These are phyloP conservation scores for Sandelia bainsii DNA, from an alignment of 2,797 vertebrate genomes.

Conservation along the genomic window DNA sequence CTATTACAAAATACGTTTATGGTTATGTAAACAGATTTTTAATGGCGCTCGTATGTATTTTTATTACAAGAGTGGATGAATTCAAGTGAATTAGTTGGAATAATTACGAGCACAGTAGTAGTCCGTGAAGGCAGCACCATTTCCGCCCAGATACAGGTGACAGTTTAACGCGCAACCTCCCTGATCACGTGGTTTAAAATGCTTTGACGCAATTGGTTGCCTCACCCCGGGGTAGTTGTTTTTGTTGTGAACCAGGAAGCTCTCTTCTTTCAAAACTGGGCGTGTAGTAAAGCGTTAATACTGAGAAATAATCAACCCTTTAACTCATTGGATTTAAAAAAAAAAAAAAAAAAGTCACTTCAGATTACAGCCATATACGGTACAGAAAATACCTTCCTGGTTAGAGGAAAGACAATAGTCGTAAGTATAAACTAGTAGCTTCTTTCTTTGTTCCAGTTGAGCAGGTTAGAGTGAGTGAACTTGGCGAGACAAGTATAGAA, in stretches of 20 bases:
- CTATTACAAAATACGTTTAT: background rate
- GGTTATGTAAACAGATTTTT: too few species aligned
- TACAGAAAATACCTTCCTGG: background rate
- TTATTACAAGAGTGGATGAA: fast-evolving
- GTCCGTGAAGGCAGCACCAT: constrained; percentile 29
- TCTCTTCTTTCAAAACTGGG: constrained; percentile 29
- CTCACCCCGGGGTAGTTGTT: constrained; percentile 71
- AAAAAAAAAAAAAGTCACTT: constrained; percentile 1
- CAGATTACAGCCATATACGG: background rate
- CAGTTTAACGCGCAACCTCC: constrained; percentile 37
- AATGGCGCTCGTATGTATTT: background rate
- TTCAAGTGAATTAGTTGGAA: fast-evolving
- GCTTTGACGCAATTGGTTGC: constrained; percentile 68
- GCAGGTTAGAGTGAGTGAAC: constrained; percentile 36
- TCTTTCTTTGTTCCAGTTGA: constrained; percentile 70
- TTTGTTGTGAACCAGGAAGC: constrained; percentile 77
- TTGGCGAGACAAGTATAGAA: constrained; percentile 50
- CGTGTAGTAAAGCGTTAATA: constrained; percentile 25
- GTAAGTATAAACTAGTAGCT: constrained; percentile 45
- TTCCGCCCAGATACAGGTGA: constrained; percentile 74
- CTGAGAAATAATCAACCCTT: background rate
- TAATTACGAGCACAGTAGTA: background rate
- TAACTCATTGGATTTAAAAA: too few species aligned
- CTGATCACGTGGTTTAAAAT: constrained; percentile 63
- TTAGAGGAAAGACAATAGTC: background rate